phyloP scores from a whole-genome alignment of 2,113 vertebrate species.

The Poeciliopsis turrubarensis region DNA sequence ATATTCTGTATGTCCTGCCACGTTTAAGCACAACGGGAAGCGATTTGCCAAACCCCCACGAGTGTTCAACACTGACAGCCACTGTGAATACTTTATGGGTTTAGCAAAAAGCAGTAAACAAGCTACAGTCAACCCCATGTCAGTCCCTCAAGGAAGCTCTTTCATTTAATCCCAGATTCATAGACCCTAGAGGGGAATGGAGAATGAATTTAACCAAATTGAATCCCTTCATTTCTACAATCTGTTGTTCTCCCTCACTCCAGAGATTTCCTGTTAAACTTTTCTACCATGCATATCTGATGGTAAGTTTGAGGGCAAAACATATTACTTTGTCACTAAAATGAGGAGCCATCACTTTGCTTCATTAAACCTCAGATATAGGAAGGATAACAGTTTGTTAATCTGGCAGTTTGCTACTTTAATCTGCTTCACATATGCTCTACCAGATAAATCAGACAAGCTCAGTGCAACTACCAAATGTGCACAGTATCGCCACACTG shows the following conservation, averaged over 20 bases:
- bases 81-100: conserved; percentile 39
- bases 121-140: conserved; percentile 31
- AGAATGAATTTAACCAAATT: conserved; percentile 54
- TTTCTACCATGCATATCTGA: conserved; percentile 32
- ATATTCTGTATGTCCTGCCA: conserved; percentile 40
- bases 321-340: conserved; percentile 32
- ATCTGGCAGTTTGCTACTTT: conserved; percentile 67
- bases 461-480: conserved; percentile 3
- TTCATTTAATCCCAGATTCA: conserved; percentile 47
- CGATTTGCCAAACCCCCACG: conserved; percentile 44
- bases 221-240: conserved; percentile 24
- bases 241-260: conserved; percentile 10
- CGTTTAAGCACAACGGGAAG: conserved; percentile 58
- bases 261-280: conserved; percentile 22
- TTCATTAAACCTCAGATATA: conserved; percentile 48
- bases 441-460: conserved; percentile 59
- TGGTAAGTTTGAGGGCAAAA: conserved; percentile 21
- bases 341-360: conserved; percentile 47
- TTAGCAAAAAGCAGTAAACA: conserved; percentile 59
- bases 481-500: conserved; percentile 21
- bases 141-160: conserved; percentile 41
- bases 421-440: conserved; percentile 75
- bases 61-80: conserved; percentile 52
- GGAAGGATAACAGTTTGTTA: conserved; percentile 55
- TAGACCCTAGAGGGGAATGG: not conserved